phyloP scores from a whole-genome alignment of 2,797 vertebrate genomes.

The Dermochelys coriacea region DNA sequence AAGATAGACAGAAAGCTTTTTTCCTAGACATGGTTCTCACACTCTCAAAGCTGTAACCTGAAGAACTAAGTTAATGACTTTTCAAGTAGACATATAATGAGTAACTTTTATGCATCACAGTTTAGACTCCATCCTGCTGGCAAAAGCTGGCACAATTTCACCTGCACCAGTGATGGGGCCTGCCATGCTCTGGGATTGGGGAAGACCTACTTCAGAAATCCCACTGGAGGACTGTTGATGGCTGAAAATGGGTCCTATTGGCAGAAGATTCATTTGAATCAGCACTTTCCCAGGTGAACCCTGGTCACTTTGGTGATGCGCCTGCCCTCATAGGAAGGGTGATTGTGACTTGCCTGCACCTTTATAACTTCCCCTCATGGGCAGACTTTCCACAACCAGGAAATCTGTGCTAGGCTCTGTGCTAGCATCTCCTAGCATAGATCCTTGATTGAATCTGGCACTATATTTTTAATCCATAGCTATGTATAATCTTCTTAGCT shows the following conservation, averaged over 20 bases:
- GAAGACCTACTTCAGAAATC: not conserved
- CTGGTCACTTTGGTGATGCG: too few species aligned
- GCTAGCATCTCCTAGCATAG: rapidly evolving
- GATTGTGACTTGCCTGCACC: too few species aligned
- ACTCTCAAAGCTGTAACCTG: not conserved
- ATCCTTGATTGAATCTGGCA: not conserved
- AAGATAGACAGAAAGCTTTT: too few species aligned
- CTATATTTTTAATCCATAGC: too few species aligned
- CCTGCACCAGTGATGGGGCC: not conserved
- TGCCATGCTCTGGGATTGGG: not conserved
- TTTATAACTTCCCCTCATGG: too few species aligned
- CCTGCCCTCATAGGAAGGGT: too few species aligned
- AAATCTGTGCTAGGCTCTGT: too few species aligned
- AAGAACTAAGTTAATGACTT: not conserved
- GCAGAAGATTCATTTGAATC: not conserved
- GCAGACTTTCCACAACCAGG: too few species aligned
- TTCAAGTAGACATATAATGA: too few species aligned
- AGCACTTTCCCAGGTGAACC: not conserved
- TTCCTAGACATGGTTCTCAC: too few species aligned
- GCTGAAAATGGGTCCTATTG: not conserved
- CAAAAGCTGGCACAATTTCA: not conserved
- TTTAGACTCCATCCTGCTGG: not conserved
- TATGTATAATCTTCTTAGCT: not conserved
- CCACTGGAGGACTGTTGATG: not conserved
- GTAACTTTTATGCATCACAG: not conserved